Conservation (phyloP, 2,113 vertebrate species). For the Saimiri boliviensis region DNA sequence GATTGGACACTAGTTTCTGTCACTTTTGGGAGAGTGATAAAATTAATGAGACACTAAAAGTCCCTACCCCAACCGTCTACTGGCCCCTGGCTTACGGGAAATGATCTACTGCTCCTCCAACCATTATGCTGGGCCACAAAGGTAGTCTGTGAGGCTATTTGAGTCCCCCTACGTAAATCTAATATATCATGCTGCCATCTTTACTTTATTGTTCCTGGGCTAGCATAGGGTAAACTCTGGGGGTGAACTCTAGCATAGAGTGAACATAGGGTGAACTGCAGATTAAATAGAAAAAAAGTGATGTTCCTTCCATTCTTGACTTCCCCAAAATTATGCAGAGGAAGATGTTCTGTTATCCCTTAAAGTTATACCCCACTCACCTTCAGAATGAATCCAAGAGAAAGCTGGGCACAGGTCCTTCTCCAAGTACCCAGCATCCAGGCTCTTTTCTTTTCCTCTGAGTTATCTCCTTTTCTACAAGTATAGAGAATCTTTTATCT, state of each 20-base stretch:
- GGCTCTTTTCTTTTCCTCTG: not conserved
- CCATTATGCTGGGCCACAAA: not conserved
- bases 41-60: not conserved
- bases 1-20: not conserved
- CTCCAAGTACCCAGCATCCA: not conserved
- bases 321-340: not conserved
- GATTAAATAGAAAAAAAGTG: not conserved
- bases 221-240: not conserved
- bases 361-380: not conserved
- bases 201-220: not conserved
- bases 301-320: not conserved
- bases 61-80: not conserved
- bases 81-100: not conserved
- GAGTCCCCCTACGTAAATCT: not conserved
- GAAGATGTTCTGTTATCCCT: not conserved
- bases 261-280: not conserved
- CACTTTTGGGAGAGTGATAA: not conserved
- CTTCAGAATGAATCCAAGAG: not conserved
- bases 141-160: not conserved
- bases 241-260: no score
- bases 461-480: not conserved
- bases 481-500: not conserved
- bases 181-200: not conserved
- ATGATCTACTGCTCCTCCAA: not conserved
- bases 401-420: not conserved